Percentiles rank a stretch among this genome's conserved stretches.
Conservation (phyloP, 2,888 invertebrate genomes). For the Tyria jacobaeae region DNA sequence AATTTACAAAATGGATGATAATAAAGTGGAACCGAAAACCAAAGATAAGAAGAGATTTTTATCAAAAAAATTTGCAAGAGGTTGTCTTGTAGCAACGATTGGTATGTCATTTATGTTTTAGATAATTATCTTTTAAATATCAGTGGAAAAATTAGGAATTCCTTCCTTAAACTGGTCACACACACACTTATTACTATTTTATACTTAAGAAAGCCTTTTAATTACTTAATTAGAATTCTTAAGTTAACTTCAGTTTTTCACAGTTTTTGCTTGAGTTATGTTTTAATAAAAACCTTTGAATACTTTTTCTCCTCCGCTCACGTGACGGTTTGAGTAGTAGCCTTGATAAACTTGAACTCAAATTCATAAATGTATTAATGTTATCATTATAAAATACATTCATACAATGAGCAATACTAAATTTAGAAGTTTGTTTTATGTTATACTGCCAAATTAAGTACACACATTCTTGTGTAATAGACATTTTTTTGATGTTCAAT, state of each 20-base stretch:
- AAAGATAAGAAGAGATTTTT: constrained; percentile 31
- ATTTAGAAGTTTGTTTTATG: too few species aligned
- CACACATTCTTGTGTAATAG: too few species aligned
- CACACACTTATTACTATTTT: background rate
- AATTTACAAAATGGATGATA: constrained; percentile 45
- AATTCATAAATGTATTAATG: background rate
- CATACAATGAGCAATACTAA: too few species aligned
- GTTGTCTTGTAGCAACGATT: constrained; percentile 35
- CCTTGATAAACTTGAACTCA: background rate
- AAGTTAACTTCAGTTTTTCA: background rate
- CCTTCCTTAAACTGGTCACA: background rate
- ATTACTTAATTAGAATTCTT: too few species aligned
- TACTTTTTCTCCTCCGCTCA: background rate
- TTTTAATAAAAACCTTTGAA: background rate
- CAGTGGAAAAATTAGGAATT: background rate
- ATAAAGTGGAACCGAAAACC: constrained; percentile 35
- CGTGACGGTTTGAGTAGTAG: background rate
- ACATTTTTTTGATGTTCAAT: too few species aligned
- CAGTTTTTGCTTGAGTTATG: too few species aligned
- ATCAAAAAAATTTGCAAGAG: constrained; percentile 36
- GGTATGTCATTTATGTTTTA: constrained; percentile 41
- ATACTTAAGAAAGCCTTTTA: background rate
- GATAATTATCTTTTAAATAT: background rate
- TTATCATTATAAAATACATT: too few species aligned
- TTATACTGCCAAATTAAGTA: too few species aligned